Evolutionary conservation across 2,888 invertebrate genomes (phyloP).

Genomic region (Monoplex corrugatus): DNA sequence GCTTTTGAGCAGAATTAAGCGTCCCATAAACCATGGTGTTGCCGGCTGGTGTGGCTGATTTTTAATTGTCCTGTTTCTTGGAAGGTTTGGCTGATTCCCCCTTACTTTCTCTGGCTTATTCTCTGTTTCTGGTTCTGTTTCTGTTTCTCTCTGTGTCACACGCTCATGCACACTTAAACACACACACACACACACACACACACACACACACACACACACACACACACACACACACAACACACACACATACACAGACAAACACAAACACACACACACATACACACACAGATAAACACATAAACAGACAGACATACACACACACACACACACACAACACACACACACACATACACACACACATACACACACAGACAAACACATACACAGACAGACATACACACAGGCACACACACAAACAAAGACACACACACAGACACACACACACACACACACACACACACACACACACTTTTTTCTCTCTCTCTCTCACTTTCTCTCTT

Average conservation of each 20-base stretch:
- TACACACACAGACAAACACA: background rate
- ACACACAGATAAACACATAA: background rate
- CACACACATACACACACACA: slow-evolving; percentile 1
- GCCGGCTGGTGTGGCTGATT: no score
- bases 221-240: background rate
- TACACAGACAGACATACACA: background rate
- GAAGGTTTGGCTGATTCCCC: no score
- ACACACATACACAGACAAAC: background rate
- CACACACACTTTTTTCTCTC: background rate
- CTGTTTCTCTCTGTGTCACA: no score
- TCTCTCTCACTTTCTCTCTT: background rate
- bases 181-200: background rate
- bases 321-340: background rate
- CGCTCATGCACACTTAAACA: background rate
- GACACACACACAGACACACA: slow-evolving; percentile 11
- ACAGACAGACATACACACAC: slow-evolving; percentile 4
- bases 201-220: background rate
- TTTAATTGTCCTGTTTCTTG: no score
- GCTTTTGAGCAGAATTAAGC: no score
- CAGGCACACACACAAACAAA: background rate
- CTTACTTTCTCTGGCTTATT: no score
- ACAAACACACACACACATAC: background rate
- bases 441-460: slow-evolving; percentile 8
- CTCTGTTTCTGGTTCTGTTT: no score
- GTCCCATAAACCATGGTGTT: no score